Evolutionary conservation across 2,888 invertebrate genomes (phyloP).

Genomic region (Acanthosepion pharaonis): DNA sequence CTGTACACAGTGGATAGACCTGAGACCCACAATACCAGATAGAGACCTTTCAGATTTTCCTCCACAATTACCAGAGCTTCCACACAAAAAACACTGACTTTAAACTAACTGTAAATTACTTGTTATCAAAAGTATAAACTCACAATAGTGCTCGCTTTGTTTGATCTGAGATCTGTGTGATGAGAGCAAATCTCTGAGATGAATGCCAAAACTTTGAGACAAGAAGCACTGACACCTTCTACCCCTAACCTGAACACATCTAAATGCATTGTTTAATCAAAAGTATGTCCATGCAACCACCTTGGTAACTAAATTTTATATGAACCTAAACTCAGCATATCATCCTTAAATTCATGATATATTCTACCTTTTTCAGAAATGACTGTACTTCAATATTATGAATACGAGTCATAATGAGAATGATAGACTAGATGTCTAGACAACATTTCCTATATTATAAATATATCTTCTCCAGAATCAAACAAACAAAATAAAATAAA

Average conservation of each 20-base stretch:
- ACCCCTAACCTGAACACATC: not conserved
- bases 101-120: not conserved
- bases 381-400: not conserved
- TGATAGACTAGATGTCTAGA: not conserved
- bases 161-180: not conserved
- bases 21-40: constrained; percentile 1
- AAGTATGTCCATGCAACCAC: not conserved
- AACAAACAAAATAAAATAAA: too few relatives aligned
- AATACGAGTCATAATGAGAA: not conserved
- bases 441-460: not conserved
- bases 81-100: not conserved
- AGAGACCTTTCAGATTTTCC: not conserved
- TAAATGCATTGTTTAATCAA: not conserved
- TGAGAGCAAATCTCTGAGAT: not conserved
- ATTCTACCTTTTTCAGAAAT: not conserved
- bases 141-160: not conserved
- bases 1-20: constrained; percentile 17
- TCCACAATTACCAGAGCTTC: not conserved
- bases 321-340: not conserved
- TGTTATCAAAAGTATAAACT: not conserved
- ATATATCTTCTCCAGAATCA: not conserved
- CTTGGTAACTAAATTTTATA: not conserved
- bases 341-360: not conserved
- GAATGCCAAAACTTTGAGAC: not conserved
- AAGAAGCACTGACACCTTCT: not conserved